A percentile compares a stretch with the other conserved stretches of the same genome.
phyloP scores from a whole-genome alignment of 2,797 vertebrate genomes.

The Galagoides demidoff region DNA sequence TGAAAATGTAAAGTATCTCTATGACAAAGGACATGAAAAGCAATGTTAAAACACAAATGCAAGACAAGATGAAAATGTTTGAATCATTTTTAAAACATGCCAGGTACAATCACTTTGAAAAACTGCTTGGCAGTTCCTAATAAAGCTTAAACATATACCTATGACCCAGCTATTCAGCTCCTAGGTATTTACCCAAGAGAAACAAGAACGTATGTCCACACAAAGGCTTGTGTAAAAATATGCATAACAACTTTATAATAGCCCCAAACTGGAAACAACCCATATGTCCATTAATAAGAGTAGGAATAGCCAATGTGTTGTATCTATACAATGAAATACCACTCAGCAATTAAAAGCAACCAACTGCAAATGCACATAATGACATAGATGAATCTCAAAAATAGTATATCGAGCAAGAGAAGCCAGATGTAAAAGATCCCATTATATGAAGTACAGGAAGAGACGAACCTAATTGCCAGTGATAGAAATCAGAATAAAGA shows the following conservation, averaged over 20 bases:
- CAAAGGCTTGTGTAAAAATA: background rate
- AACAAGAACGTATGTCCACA: background rate
- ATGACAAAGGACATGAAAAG: background rate
- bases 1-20: background rate
- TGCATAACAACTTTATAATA: background rate
- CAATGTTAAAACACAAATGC: background rate
- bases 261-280: background rate
- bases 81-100: background rate
- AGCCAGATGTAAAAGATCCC: background rate
- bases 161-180: background rate
- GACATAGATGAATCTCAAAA: background rate
- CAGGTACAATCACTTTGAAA: background rate
- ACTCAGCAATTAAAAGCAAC: background rate
- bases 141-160: background rate
- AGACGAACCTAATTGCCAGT: background rate
- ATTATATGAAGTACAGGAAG: background rate
- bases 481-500: background rate
- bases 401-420: background rate
- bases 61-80: background rate
- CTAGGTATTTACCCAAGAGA: background rate
- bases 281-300: background rate
- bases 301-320: background rate
- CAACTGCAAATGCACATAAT: background rate
- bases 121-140: background rate
- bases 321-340: background rate